Conservation (phyloP, 2,888 invertebrate genomes). For the Tethea ocularis region DNA sequence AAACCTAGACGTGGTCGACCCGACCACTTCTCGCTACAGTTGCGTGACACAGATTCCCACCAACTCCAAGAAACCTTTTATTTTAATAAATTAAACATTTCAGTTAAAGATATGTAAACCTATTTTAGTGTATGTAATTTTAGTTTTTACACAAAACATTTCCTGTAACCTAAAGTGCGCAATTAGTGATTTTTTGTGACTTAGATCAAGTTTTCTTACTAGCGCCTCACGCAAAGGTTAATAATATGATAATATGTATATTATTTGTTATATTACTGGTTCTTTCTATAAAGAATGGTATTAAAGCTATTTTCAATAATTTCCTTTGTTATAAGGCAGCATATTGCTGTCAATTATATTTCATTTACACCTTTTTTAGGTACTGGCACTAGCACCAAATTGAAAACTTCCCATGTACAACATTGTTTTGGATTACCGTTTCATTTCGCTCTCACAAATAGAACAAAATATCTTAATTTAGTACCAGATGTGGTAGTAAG, state of each 20-base stretch:
- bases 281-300: constrained; percentile 44
- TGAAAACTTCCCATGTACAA: too few relatives aligned
- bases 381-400: too few relatives aligned
- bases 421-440: too few relatives aligned
- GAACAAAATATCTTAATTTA: too few relatives aligned
- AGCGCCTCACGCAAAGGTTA: constrained; percentile 48
- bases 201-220: constrained; percentile 50
- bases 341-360: too few relatives aligned
- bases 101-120: constrained; percentile 31
- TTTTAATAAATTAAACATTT: constrained; percentile 31
- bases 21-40: constrained; percentile 29
- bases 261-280: constrained; percentile 41
- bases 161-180: constrained; percentile 55
- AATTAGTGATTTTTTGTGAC: constrained; percentile 58
- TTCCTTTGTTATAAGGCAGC: neutral
- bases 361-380: too few relatives aligned
- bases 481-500: too few relatives aligned
- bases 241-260: constrained; percentile 45
- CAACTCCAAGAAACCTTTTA: constrained; percentile 36
- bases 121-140: constrained; percentile 34
- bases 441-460: too few relatives aligned
- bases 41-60: constrained; percentile 42
- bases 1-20: neutral
- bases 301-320: constrained; percentile 31
- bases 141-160: constrained; percentile 46